phyloP scores from a whole-genome alignment of 2,113 vertebrate genomes.

The Tragulus kanchil region DNA sequence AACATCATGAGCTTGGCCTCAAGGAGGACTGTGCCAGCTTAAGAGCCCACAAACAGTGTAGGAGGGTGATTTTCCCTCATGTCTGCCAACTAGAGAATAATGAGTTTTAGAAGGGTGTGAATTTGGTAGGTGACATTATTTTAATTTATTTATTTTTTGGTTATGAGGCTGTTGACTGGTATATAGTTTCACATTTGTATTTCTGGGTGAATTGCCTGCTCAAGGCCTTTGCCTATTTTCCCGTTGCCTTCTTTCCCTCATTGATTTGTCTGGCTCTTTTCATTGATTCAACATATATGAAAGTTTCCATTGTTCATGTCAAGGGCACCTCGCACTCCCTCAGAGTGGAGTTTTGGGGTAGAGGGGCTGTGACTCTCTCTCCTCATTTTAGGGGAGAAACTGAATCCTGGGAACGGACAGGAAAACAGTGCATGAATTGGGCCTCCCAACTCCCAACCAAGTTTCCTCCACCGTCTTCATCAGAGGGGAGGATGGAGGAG shows the following conservation, averaged over 20 bases:
- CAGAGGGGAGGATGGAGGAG: not conserved
- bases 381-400: not conserved
- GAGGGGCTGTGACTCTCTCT: not conserved
- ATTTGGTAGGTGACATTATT: slow-evolving; percentile 43
- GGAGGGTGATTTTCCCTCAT: not conserved
- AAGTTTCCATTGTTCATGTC: not conserved
- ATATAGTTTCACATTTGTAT: slow-evolving; percentile 15
- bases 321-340: not conserved
- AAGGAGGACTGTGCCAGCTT: not conserved
- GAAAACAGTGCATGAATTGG: not conserved
- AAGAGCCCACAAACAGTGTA: not conserved
- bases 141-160: slow-evolving; percentile 15
- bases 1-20: slow-evolving; percentile 3
- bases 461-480: not conserved
- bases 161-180: slow-evolving; percentile 5
- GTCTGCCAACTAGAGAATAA: not conserved
- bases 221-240: slow-evolving; percentile 63
- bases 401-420: not conserved
- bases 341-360: not conserved
- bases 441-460: not conserved
- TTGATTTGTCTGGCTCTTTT: slow-evolving; percentile 47
- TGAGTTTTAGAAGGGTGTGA: not conserved
- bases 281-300: not conserved
- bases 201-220: slow-evolving; percentile 15
- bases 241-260: slow-evolving; percentile 36